phyloP scores from a whole-genome alignment of 92 coral and sea anemone genomes.

The Desmophyllum pertusum region DNA sequence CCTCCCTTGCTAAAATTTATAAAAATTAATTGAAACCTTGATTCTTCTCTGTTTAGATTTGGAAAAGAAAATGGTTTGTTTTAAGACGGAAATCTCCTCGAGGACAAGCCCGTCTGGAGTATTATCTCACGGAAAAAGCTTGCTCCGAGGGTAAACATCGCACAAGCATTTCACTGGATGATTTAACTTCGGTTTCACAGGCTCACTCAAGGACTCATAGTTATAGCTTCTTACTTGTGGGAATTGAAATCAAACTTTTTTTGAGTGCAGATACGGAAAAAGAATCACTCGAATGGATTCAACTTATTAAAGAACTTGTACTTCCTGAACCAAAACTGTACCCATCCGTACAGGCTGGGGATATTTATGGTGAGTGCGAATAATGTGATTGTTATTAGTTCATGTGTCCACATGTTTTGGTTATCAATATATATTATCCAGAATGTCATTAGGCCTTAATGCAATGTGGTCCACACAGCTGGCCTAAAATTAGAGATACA shows the following conservation, averaged over 20 bases:
- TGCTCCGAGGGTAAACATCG: slow-evolving; percentile 88
- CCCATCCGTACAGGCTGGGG: slow-evolving; percentile 85
- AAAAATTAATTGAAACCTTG: too few relatives aligned
- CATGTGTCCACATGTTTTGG: too few relatives aligned
- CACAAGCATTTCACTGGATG: slow-evolving; percentile 82
- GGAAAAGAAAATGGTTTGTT: slow-evolving; percentile 99
- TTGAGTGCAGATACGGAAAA: slow-evolving; percentile 79
- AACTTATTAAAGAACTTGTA: slow-evolving; percentile 87
- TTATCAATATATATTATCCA: too few relatives aligned
- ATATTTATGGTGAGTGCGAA: slow-evolving; percentile 77
- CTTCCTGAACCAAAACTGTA: slow-evolving; percentile 90
- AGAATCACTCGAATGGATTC: slow-evolving; percentile 90
- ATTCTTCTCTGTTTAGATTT: slow-evolving; percentile 63
- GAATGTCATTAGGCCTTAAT: too few relatives aligned
- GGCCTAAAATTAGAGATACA: too few relatives aligned
- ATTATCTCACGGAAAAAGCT: slow-evolving; percentile 86
- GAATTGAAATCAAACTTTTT: slow-evolving; percentile 79
- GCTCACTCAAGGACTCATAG: slow-evolving; percentile 89
- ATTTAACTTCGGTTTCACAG: slow-evolving; percentile 74
- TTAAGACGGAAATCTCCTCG: slow-evolving; percentile 83
- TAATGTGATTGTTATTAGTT: not conserved
- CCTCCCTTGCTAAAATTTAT: too few relatives aligned
- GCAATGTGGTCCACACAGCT: too few relatives aligned
- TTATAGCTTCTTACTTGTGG: slow-evolving; percentile 73
- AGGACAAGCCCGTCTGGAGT: slow-evolving; percentile 89